phyloP scores from a whole-genome alignment of 92 coral and sea anemone species.

The Epizoanthus illoricatus region DNA sequence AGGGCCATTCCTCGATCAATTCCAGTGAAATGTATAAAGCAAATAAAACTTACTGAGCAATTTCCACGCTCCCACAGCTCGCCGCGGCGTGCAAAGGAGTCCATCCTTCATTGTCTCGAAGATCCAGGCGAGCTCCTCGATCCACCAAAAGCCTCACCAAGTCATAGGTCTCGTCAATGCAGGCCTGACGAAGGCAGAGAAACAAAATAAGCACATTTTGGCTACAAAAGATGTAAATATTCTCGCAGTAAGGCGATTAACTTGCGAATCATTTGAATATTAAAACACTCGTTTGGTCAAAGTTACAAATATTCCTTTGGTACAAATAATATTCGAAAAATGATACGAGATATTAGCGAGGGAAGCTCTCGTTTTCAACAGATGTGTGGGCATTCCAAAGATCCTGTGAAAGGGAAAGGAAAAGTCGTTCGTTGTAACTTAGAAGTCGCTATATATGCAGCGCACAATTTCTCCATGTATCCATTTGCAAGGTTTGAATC shows the following conservation, averaged over 20 bases:
- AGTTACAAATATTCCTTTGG: conserved; percentile 41
- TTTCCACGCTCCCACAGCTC: conserved; percentile 96
- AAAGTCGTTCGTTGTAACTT: conserved; percentile 23
- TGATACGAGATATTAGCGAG: conserved; percentile 37
- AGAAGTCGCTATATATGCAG: conserved; percentile 49
- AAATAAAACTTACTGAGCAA: conserved; percentile 89
- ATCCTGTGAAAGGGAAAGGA: conserved; percentile 11
- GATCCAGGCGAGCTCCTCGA: conserved; percentile 86
- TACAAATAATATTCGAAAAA: conserved; percentile 34
- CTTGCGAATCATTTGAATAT: conserved; percentile 56
- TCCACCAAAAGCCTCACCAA: conserved; percentile 86
- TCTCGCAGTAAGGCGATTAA: conserved; percentile 55
- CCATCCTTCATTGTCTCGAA: conserved; percentile 99
- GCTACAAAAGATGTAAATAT: conserved; percentile 71
- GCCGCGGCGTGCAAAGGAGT: conserved; percentile 98
- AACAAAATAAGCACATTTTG: conserved; percentile 46
- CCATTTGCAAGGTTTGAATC: conserved; percentile 48
- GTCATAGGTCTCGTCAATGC: conserved; percentile 93
- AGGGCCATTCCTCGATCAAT: conserved; percentile 47
- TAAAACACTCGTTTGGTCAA: conserved; percentile 37
- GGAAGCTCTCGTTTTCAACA: conserved; percentile 19
- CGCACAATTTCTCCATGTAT: conserved; percentile 54
- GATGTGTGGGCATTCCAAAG: neutral
- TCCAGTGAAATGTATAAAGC: conserved; percentile 52
- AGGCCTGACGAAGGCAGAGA: conserved; percentile 72